These are phyloP conservation scores for Mirza zaza DNA, from an alignment of 2,113 vertebrate genomes.

Conservation along the genomic window DNA sequence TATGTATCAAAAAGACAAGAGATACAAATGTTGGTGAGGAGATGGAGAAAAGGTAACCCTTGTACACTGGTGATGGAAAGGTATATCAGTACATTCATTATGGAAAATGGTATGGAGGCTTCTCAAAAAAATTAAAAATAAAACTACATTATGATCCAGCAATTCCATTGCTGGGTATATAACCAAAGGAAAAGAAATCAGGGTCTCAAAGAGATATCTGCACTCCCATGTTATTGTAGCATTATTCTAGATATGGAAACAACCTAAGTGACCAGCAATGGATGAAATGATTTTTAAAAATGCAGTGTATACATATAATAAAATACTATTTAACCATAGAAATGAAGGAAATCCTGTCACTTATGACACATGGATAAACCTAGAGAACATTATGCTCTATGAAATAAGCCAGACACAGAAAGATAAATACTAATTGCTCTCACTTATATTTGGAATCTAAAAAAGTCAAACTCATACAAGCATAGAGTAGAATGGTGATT, in stretches of 20 bases:
- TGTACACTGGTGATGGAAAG: not conserved
- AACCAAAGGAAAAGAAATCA: not conserved
- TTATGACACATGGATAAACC: not conserved
- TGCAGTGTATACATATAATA: not conserved
- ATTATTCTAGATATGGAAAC: not conserved
- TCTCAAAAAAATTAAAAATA: too few relatives aligned
- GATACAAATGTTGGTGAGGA: not conserved
- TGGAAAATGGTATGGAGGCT: too few relatives aligned
- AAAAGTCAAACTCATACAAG: not conserved
- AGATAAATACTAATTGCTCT: not conserved
- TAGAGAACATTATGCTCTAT: not conserved
- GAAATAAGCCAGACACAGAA: not conserved
- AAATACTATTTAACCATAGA: not conserved
- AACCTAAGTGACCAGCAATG: not conserved
- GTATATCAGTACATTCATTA: not conserved
- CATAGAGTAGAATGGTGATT: not conserved
- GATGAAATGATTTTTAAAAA: not conserved
- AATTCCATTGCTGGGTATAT: not conserved
- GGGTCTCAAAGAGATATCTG: not conserved
- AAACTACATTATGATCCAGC: not conserved
- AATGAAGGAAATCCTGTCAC: not conserved
- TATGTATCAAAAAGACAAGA: not conserved
- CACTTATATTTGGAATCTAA: not conserved
- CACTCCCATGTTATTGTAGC: not conserved
- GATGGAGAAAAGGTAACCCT: not conserved